phyloP scores from a whole-genome alignment of 2,113 vertebrate genomes.

The Bubo blakistoni region DNA sequence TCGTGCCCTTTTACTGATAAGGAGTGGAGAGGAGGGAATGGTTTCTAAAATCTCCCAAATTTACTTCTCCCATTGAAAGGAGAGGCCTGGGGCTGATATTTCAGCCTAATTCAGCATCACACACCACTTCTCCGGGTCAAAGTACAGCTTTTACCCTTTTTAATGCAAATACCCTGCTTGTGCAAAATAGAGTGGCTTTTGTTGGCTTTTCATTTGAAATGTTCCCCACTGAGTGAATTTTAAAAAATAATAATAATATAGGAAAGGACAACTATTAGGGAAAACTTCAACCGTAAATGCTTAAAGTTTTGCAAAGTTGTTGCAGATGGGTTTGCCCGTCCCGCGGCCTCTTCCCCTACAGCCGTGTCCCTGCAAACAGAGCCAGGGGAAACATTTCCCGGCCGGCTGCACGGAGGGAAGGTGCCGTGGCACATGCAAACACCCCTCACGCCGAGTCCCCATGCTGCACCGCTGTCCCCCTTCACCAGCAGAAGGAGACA shows the following conservation, averaged over 20 bases:
- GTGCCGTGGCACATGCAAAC: too few relatives aligned
- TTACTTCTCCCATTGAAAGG: background rate
- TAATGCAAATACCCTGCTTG: background rate
- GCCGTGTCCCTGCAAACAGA: background rate
- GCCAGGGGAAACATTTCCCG: background rate
- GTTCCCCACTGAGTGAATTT: background rate
- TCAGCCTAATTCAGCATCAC: background rate
- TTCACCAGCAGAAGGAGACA: background rate
- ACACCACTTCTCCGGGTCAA: background rate
- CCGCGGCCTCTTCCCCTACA: background rate
- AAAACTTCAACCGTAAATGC: background rate
- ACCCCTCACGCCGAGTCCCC: accelerated
- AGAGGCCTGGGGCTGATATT: background rate
- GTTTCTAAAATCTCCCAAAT: background rate
- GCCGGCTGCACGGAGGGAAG: too few relatives aligned
- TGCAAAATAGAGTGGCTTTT: background rate
- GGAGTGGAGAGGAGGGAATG: accelerated
- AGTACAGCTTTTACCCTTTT: background rate
- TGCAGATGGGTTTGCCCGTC: background rate
- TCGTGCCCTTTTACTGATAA: background rate
- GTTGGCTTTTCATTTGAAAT: background rate
- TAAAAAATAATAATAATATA: background rate
- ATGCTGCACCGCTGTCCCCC: accelerated
- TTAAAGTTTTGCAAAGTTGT: background rate
- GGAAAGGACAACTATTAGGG: background rate